A percentile compares a stretch with the other conserved stretches of the same genome.
These are phyloP conservation scores for Pyralis farinalis DNA, from an alignment of 2,888 invertebrate genomes.

Conservation along the genomic window DNA sequence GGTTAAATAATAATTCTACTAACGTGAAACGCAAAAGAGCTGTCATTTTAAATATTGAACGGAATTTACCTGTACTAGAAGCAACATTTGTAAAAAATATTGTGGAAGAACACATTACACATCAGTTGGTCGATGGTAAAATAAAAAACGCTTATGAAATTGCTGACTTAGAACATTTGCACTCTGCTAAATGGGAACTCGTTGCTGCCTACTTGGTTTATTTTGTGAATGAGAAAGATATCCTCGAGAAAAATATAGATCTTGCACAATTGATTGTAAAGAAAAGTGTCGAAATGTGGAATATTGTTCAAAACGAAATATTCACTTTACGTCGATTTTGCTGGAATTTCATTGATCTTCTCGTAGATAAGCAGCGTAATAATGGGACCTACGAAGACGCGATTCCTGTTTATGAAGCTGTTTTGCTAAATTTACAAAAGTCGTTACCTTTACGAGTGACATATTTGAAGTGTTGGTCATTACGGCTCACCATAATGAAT, in stretches of 20 bases:
- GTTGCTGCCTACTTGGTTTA: conserved; percentile 24
- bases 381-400: conserved; percentile 13
- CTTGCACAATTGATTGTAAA: conserved; percentile 24
- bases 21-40: conserved; percentile 26
- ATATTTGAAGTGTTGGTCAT: conserved; percentile 33
- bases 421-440: conserved; percentile 22
- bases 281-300: conserved; percentile 25
- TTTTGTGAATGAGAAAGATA: conserved; percentile 15
- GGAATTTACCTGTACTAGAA: conserved; percentile 25
- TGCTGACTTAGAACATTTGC: conserved; percentile 16
- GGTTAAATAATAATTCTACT: conserved; percentile 28
- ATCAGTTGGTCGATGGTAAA: conserved; percentile 23
- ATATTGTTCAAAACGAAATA: conserved; percentile 14
- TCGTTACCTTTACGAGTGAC: conserved; percentile 23
- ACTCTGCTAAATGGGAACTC: conserved; percentile 32
- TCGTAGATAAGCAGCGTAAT: conserved; percentile 1
- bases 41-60: conserved; percentile 27
- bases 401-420: conserved; percentile 24
- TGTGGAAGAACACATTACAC: conserved; percentile 31
- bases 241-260: conserved; percentile 18
- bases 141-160: conserved; percentile 11
- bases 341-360: conserved; percentile 19
- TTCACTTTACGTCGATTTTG: conserved; percentile 20
- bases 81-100: conserved; percentile 29
- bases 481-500: conserved; percentile 24